Percentiles rank a stretch among this genome's conserved stretches.
These are phyloP conservation scores for Rambutsinella grinnellia DNA, from an alignment of 2,888 invertebrate species.

Conservation along the genomic window DNA sequence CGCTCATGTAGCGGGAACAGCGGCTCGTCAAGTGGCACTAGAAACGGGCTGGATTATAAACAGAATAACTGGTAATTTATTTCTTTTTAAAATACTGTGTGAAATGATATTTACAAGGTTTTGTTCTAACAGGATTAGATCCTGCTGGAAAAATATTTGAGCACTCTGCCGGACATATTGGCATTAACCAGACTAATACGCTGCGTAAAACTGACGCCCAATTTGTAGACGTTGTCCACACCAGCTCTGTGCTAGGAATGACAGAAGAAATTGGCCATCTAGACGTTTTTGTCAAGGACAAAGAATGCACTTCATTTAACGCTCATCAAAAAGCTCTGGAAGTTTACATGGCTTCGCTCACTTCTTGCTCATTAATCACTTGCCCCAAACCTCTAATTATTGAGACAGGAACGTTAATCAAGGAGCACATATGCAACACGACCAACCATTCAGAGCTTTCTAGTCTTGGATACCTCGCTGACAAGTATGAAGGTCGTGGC, in stretches of 20 bases:
- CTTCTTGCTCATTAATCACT: constrained; percentile 2
- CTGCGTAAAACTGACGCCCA: constrained; percentile 17
- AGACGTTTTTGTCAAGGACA: constrained; percentile 26
- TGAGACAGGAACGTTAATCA: background rate
- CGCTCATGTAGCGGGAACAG: constrained; percentile 34
- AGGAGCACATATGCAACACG: background rate
- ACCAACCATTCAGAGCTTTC: background rate
- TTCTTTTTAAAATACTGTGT: background rate
- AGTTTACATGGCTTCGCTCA: constrained; percentile 2
- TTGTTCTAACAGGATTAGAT: constrained; percentile 21
- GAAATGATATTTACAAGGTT: background rate
- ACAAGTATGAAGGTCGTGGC: constrained; percentile 4
- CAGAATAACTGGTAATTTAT: constrained; percentile 27
- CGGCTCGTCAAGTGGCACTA: constrained; percentile 32
- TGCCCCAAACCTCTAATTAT: background rate
- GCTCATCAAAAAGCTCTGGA: constrained; percentile 3
- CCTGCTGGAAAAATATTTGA: constrained; percentile 20
- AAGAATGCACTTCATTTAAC: background rate
- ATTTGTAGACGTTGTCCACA: constrained; percentile 33
- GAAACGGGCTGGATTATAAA: constrained; percentile 28
- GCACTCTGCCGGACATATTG: background rate
- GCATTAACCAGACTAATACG: constrained; percentile 8
- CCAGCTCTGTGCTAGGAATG: constrained; percentile 17
- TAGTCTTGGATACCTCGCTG: constrained; percentile 1
- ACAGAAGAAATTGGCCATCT: constrained; percentile 18